These are phyloP conservation scores for Mohoua ochrocephala DNA, from an alignment of 2,113 vertebrate species.

Conservation along the genomic window DNA sequence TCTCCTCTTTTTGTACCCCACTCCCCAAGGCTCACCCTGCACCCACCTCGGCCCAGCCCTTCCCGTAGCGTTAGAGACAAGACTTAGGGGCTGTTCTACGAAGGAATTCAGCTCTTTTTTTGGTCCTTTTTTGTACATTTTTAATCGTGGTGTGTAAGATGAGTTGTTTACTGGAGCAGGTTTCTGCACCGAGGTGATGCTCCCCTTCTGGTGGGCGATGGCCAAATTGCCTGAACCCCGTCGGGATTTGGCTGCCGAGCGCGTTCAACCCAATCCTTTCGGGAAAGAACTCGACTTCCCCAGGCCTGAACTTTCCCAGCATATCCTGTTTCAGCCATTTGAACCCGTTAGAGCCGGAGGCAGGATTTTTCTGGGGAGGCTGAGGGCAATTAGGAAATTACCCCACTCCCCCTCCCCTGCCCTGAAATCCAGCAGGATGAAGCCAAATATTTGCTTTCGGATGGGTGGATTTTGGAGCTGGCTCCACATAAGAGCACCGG, in stretches of 20 bases:
- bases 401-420: background rate
- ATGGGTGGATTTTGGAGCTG: background rate
- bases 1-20: background rate
- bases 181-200: background rate
- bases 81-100: background rate
- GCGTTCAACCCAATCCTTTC: background rate
- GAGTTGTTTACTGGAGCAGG: background rate
- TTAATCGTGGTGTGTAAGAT: background rate
- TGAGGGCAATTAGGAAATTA: background rate
- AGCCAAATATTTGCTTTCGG: constrained; percentile 14
- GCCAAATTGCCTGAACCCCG: background rate
- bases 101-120: background rate
- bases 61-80: background rate
- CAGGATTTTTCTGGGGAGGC: background rate
- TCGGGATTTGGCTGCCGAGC: background rate
- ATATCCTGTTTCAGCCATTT: background rate
- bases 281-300: background rate
- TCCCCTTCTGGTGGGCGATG: accelerated
- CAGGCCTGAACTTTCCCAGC: constrained; percentile 18
- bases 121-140: background rate
- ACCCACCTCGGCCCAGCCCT: background rate
- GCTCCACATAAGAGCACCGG: background rate
- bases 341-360: background rate
- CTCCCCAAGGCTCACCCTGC: background rate
- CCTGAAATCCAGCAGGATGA: background rate